These are phyloP conservation scores for Pitangus sulphuratus DNA, from an alignment of 2,797 vertebrate species.

Conservation along the genomic window DNA sequence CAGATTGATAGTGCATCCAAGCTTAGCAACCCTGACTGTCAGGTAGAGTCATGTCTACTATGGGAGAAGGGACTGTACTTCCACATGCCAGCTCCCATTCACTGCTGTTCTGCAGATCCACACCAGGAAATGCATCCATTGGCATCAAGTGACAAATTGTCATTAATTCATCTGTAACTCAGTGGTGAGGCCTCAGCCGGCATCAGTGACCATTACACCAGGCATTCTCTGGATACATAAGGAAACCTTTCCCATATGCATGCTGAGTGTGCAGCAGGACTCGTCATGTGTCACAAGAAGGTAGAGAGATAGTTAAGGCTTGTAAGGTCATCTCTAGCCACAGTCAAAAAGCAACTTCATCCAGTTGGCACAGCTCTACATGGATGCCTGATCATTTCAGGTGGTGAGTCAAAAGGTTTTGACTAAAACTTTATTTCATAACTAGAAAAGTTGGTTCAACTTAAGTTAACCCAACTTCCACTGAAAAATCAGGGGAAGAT, in stretches of 20 bases:
- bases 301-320: neutral
- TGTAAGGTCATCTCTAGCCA: neutral
- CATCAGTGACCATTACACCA: accelerated
- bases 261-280: accelerated
- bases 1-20: neutral
- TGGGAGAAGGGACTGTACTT: neutral
- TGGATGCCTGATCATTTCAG: neutral
- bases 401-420: neutral
- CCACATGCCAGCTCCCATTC: neutral
- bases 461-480: neutral
- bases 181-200: neutral
- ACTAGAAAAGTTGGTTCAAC: neutral
- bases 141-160: neutral
- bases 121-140: neutral
- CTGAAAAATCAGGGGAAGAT: neutral
- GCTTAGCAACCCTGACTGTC: neutral
- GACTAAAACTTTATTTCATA: neutral
- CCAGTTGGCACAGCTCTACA: neutral
- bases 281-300: neutral
- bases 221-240: neutral
- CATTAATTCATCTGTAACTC: neutral
- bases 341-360: neutral
- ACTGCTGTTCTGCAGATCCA: neutral
- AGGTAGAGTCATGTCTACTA: accelerated
- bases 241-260: neutral